Base-by-base conservation (phyloP, 2,113 vertebrate species). In the Mystacornis crossleyi region DNA sequence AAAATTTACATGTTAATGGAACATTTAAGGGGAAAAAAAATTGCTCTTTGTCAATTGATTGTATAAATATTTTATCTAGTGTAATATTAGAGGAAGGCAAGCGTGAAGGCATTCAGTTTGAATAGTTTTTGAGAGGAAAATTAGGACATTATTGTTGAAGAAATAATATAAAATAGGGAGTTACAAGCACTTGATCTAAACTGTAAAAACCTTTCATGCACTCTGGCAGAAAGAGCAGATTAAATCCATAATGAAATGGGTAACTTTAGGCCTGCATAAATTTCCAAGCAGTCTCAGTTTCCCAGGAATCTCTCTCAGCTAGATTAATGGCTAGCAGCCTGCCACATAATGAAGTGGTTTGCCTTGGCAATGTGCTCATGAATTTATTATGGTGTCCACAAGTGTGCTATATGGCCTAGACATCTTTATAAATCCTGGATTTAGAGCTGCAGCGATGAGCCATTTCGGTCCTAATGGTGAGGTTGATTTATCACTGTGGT, bases 321-420 rank as follows among this genome's bases (percentile, higher is more conserved):
- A 99, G 99, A 99, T 99, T 99, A 99, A 99, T 99, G 99, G 98
- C 98, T 98, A 98, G 98, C 98, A 98, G 98, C 98, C 98, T 98
- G 95, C 97, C 98, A 98, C 98, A 99, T 99, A 99, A 99, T 99
- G 98, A 99, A 99, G 98, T 99, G 98, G 96, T 99, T 99, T 99
- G 98, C 98, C 98, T 99, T 99, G 99, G 99, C 98, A 99, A 98
- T 98, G 97, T 98, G 97, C 98, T 99, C 98, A 98, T 99, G 98
- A 99, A 99, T 99, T 99, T 99, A 99, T 99, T 99, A 99, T 98
- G 97, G 98, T 98, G 99, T 99, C 99, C 99, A 99, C 98, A 98
- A 99, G 98, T 98, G 98, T 98, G 98, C 98, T 98, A 98, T 98
- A 98, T 93, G 97, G 98, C 97, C 97, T 97, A 98, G 98, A 98